Percentiles rank a stretch among this genome's conserved stretches.
These are phyloP conservation scores for Trinectes maculatus DNA, from an alignment of 2,113 vertebrate genomes.

Conservation along the genomic window DNA sequence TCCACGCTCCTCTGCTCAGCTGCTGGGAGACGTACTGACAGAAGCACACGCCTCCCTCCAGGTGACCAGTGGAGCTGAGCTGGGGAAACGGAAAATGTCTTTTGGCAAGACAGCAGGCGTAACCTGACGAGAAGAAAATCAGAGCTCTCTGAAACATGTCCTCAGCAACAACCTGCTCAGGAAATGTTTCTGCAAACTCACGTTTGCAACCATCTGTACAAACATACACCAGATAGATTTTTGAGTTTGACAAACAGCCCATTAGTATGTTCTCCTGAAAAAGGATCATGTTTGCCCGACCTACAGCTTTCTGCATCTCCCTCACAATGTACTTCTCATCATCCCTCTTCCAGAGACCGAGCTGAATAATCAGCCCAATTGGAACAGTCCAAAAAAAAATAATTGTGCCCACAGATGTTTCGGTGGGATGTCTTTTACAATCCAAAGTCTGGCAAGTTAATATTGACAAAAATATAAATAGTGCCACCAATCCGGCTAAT, in stretches of 20 bases:
- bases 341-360: slow-evolving; percentile 11
- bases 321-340: slow-evolving; percentile 32
- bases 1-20: slow-evolving; percentile 26
- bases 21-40: slow-evolving; percentile 69
- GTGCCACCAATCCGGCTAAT: accelerated
- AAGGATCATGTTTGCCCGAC: slow-evolving; percentile 66
- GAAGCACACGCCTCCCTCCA: slow-evolving; percentile 68
- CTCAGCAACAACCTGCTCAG: slow-evolving; percentile 6
- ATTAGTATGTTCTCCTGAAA: slow-evolving; percentile 57
- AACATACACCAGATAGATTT: slow-evolving; percentile 68
- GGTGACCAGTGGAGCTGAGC: slow-evolving; percentile 38
- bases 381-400: neutral
- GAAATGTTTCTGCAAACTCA: slow-evolving; percentile 55
- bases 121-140: slow-evolving; percentile 63
- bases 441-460: too few relatives aligned
- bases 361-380: neutral
- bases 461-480: accelerated
- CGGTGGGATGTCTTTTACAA: accelerated
- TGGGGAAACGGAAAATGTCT: slow-evolving; percentile 49
- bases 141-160: slow-evolving; percentile 64
- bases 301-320: slow-evolving; percentile 39
- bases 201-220: slow-evolving; percentile 49
- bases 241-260: slow-evolving; percentile 51
- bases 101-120: slow-evolving; percentile 67
- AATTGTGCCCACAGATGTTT: accelerated